These are phyloP conservation scores for Cairina moschata DNA, from an alignment of 2,113 vertebrate species.

Conservation along the genomic window DNA sequence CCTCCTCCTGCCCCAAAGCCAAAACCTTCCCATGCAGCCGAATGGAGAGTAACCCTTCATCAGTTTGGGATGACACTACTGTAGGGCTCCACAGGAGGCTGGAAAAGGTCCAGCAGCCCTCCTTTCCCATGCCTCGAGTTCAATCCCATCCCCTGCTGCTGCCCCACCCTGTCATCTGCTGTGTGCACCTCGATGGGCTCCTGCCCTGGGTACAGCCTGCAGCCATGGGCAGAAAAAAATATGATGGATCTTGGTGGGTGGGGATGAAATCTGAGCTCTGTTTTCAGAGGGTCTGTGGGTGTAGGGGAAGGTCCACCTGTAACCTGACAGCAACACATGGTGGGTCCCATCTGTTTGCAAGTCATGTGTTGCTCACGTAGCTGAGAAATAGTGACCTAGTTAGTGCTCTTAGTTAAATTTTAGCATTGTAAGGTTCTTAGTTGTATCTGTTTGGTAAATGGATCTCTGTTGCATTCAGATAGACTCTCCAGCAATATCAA, in stretches of 20 bases:
- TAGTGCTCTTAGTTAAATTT: neutral
- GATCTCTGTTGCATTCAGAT: neutral
- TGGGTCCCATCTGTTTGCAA: neutral
- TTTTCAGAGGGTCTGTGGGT: neutral
- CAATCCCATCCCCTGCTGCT: fast-evolving
- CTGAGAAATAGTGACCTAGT: neutral
- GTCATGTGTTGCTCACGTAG: neutral
- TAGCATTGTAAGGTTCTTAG: neutral
- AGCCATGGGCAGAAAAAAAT: neutral
- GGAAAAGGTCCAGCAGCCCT: neutral
- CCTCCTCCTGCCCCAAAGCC: neutral
- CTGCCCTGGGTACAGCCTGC: neutral
- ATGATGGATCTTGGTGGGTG: neutral
- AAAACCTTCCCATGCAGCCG: neutral
- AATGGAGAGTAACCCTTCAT: neutral
- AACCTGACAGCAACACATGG: neutral
- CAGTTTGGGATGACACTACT: neutral
- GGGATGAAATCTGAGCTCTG: neutral
- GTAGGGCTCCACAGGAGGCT: neutral
- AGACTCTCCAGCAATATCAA: neutral
- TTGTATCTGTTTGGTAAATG: neutral
- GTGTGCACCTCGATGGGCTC: neutral
- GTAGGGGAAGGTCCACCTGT: neutral
- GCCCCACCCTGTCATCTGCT: neutral
- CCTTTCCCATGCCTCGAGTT: neutral